Base-by-base conservation (phyloP, 2,797 vertebrate genomes). In the Acanthurus lineatus region DNA sequence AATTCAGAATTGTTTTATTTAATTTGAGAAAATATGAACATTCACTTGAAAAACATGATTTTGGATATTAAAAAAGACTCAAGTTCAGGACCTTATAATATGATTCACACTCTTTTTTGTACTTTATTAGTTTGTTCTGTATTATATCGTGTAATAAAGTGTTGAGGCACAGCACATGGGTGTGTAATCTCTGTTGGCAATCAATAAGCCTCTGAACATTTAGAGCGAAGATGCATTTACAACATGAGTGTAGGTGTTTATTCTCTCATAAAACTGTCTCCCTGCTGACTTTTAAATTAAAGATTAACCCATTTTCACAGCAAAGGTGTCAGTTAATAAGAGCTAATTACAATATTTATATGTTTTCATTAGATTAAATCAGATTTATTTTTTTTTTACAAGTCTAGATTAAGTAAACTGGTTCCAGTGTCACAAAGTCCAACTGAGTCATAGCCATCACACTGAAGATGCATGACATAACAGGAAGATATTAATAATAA, bases 221-320 rank as follows among this genome's bases (percentile, higher is more conserved):
- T 70, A 76, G 60, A n/a, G 64, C 22, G 57, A 64, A 58, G 22
- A 65, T 35, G 65, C 28, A 58, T 78, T 85, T 84, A 77, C 58
- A 73, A 52, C 54, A 25, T 54, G 63, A 73, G 79, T 57, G 69
- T 74, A 60, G 83, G 77, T 5, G 0, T 82, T 62, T 56, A 51
- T 58, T 74, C 48, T 69, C 52, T 64, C 40, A 52, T 74, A 58
- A 78, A 79, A 73, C 35, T 0, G 0, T 3, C 32, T 62, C 25
- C 6, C 47, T 49, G 72, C 15, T 49, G 69, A 81, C 44, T 53
- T 62, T 54, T 6, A 42, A 75, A 69, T 70, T 19, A 71, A 76
- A 73, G 11, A 79, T 79, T 63, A 73, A 61, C 44, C 69, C n/a
- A 0, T 44, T 65, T 20, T 60, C n/a, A 51, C 52, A 63, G 28